phyloP scores from a whole-genome alignment of 2,888 invertebrate species.

The Meloe dianella region DNA sequence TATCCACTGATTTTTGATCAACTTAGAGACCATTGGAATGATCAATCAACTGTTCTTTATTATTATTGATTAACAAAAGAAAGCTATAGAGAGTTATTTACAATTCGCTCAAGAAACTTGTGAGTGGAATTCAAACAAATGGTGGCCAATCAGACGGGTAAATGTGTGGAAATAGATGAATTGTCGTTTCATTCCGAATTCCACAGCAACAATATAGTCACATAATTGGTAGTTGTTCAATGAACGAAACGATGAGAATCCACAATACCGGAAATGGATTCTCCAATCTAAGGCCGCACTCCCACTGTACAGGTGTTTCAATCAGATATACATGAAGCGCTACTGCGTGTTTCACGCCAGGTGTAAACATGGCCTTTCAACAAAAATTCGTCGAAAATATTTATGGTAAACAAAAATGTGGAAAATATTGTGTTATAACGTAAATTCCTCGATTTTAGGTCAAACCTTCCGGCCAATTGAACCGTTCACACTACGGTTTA shows the following conservation, averaged over 20 bases:
- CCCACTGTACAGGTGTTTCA: no score
- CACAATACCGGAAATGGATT: neutral
- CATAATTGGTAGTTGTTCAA: neutral
- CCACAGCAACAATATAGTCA: neutral
- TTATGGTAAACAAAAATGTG: neutral
- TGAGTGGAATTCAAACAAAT: neutral
- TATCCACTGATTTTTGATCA: neutral
- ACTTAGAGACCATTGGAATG: neutral
- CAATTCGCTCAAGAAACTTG: slow-evolving; percentile 4
- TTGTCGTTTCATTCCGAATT: neutral
- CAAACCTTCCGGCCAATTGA: neutral
- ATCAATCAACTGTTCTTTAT: neutral
- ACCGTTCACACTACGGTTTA: neutral
- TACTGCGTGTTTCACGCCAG: no score
- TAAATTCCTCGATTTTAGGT: neutral
- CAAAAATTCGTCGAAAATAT: neutral
- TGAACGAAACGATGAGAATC: neutral
- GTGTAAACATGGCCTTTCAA: no score
- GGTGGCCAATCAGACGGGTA: neutral
- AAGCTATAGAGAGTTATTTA: neutral
- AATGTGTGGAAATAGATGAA: neutral
- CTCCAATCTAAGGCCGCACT: no score
- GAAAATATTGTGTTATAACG: no score
- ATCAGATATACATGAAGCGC: no score
- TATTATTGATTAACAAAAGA: neutral